Conservation (phyloP, 2,113 vertebrate species). For the Odocoileus virginianus region DNA sequence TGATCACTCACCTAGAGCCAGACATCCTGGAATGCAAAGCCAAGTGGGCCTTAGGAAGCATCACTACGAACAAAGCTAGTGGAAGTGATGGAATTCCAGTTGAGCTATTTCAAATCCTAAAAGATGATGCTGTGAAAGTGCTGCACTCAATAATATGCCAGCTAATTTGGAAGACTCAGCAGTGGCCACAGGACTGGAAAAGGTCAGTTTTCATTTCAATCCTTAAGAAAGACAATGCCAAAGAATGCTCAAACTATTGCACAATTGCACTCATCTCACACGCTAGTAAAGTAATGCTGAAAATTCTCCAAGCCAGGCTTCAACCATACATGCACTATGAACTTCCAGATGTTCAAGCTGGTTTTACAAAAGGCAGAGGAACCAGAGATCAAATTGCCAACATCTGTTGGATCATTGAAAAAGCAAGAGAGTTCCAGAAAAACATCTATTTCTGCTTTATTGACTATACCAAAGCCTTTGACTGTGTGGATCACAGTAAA, state of each 20-base stretch:
- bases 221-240: not conserved
- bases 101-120: not conserved
- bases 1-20: not conserved
- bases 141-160: not conserved
- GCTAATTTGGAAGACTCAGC: not conserved
- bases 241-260: not conserved
- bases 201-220: not conserved
- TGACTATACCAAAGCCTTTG: not conserved
- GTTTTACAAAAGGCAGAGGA: not conserved
- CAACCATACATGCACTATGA: fast-evolving
- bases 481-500: not conserved
- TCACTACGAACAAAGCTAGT: not conserved
- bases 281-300: not conserved
- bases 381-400: not conserved
- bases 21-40: not conserved
- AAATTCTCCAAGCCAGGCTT: not conserved
- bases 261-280: not conserved
- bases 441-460: not conserved
- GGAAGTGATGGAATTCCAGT: not conserved
- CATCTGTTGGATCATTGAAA: too few species aligned
- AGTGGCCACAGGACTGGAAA: not conserved
- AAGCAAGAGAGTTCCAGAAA: too few species aligned
- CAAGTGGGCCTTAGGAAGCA: not conserved
- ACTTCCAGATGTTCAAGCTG: not conserved
- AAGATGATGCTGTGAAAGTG: not conserved